Evolutionary conservation across 2,888 invertebrate species (phyloP), one percentile per base, ranked within the genome.

Genomic region (Schizotus pectinicornis): DNA sequence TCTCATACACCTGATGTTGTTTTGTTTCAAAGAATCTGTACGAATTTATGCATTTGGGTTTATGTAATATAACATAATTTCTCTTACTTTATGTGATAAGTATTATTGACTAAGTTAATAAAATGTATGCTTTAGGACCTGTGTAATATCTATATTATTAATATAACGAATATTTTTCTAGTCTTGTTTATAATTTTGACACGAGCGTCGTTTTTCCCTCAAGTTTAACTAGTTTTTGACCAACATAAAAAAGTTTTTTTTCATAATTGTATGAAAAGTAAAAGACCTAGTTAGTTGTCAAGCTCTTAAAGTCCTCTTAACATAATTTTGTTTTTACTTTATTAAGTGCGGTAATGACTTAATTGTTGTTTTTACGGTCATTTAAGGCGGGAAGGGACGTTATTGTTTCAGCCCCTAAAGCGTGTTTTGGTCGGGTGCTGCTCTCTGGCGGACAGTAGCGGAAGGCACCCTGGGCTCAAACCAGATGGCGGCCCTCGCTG

Each of bases 51-150:
- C 39, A 52, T 49, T 53, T 49, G 48, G 48, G 37, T 56, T 57
- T 63, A 50, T 57, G 37, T 50, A 53, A 49, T 37, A 22, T 22
- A n/a, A n/a, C n/a, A 22, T 58, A 39, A 48, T 54, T 55, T 47
- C 34, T 51, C 52, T 65, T 65, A 58, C 56, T 52, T 65, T 64
- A 65, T 69, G 68, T 69, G 68, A 69, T 69, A 67, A 67, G 68
- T 62, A 66, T 63, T 65, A 22, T 22, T 56, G 62, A 67, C 59
- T 67, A 63, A 54, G 61, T 62, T 65, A 63, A 22, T 22, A 22
- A 22, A 57, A 52, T 62, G 51, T 55, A 59, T 47, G 59, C 54
- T 50, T 60, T 58, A 54, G 56, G 54, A 54, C 47, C 48, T 63
- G 55, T 59, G 55, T 58, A 61, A 61, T 61, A 61, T 63, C 56